phyloP scores from a whole-genome alignment of 2,888 invertebrate species.

The Matsumyia berberina region DNA sequence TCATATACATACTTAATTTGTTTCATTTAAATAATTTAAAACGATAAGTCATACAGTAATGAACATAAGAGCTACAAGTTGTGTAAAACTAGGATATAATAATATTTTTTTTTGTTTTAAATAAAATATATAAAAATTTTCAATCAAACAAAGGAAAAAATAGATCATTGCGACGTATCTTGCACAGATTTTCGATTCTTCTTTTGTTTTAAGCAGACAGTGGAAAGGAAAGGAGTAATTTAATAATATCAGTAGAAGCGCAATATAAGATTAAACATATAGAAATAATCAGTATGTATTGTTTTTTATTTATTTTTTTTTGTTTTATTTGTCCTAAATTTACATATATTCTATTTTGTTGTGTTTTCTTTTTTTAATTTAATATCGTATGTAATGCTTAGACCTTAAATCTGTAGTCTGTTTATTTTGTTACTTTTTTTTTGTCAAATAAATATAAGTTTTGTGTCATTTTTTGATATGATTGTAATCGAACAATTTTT shows the following conservation, averaged over 20 bases:
- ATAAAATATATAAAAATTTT: conserved; percentile 21
- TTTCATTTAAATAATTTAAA: conserved; percentile 59
- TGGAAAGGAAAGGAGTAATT: conserved; percentile 41
- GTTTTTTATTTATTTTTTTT: conserved; percentile 3
- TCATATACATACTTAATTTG: conserved; percentile 62
- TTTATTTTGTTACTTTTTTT: conserved; percentile 45
- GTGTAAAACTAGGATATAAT: conserved; percentile 58
- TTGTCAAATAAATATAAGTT: conserved; percentile 54
- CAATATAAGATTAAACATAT: conserved; percentile 40
- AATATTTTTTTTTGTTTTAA: conserved; percentile 22
- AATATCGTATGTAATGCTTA: conserved; percentile 67
- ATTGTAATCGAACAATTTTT: conserved; percentile 64
- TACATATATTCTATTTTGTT: conserved; percentile 54
- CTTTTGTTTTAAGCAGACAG: conserved; percentile 28
- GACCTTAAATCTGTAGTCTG: conserved; percentile 47
- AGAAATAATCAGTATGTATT: conserved; percentile 40
- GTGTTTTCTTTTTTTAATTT: conserved; percentile 40
- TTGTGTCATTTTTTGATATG: conserved; percentile 49
- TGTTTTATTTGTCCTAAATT: conserved; percentile 49
- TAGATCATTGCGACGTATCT: conserved; percentile 58
- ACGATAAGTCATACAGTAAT: conserved; percentile 52
- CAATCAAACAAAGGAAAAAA: conserved; percentile 15
- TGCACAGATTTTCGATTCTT: conserved; percentile 50
- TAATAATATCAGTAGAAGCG: conserved; percentile 41
- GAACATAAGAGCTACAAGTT: conserved; percentile 62